Percentiles rank a stretch among this genome's conserved stretches.
These are phyloP conservation scores for Labia minor DNA, from an alignment of 2,888 invertebrate genomes.

Conservation along the genomic window DNA sequence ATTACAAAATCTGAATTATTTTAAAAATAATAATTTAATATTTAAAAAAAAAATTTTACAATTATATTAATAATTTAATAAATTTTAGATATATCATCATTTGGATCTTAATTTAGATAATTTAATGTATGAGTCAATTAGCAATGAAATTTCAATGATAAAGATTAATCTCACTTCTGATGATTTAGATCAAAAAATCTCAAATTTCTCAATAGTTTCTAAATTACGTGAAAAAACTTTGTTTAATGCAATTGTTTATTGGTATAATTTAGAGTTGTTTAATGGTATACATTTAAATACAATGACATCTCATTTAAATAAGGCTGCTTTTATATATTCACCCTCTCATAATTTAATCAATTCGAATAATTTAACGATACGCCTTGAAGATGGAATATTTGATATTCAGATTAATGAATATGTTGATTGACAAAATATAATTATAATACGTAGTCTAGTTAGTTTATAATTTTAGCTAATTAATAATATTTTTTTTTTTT, in stretches of 20 bases:
- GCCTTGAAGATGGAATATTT: constrained; percentile 25
- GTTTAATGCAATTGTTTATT: constrained; percentile 43
- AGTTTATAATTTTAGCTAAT: too few species aligned
- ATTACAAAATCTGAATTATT: not conserved
- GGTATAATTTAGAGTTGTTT: constrained; percentile 43
- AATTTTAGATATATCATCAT: constrained; percentile 39
- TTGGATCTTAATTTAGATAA: constrained; percentile 40
- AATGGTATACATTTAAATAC: constrained; percentile 38
- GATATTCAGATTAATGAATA: not conserved
- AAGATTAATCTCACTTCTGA: not conserved
- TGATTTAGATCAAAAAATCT: not conserved
- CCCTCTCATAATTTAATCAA: constrained; percentile 34
- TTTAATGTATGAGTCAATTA: constrained; percentile 35
- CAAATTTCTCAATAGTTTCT: not conserved
- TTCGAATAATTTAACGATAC: constrained; percentile 32
- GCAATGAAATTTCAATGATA: not conserved
- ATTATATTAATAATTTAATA: constrained; percentile 13
- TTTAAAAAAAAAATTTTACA: constrained; percentile 25
- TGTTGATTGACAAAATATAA: too few species aligned
- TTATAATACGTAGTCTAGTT: too few species aligned
- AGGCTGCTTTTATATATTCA: constrained; percentile 41
- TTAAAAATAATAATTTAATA: constrained; percentile 25
- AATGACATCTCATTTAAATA: constrained; percentile 39
- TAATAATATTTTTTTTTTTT: too few species aligned
- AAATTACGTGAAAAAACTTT: not conserved